Base-by-base conservation (phyloP, 2,797 vertebrate genomes). In the Onychomys torridus region DNA sequence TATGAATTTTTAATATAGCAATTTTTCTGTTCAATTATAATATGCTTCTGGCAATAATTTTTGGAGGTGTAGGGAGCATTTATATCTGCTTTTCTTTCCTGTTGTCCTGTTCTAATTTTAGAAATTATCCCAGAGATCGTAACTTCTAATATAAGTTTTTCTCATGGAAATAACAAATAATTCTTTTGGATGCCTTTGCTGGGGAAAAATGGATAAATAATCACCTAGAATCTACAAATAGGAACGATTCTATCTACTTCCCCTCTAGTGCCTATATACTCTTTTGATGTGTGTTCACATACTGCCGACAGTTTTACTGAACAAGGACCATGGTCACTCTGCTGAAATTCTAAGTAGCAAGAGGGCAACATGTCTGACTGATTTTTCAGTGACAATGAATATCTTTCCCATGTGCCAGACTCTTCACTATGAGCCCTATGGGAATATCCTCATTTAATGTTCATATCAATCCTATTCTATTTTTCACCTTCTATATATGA, bases 1-100 rank as follows among this genome's bases (percentile, higher is more conserved):
- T 93, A 97, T 96, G 34, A 94, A 96, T 97, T 96, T 95, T 96
- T 97, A 96, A 95, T 92, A 71, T 2, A 92, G 34, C 52, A 91
- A 46, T 93, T 97, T 97, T 94, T 97, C 65, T 84, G 40, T 90
- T 96, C 78, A 89, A 43, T 92, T 98, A 75, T 49, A 94, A 94
- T 96, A 94, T 85, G 87, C 76, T 90, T 88, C 77, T 52, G 32
- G 95, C 76, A 85, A 91, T 96, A 89, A 90, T 89, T 96, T 96
- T 93, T 79, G 40, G 27, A 96, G 94, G 61, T 96, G 52, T 25
- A 88, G 73, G 85, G 67, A 93, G 69, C 25, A 91, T 88, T 92
- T 92, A 21, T 82, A 91, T 10, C 37, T 93, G 94, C 76, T 87
- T 88, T 89, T 81, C 16, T 52, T 59, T 81, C 46, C 49, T 91